phyloP scores from a whole-genome alignment of 2,113 vertebrate species.

The Chrysemys picta region DNA sequence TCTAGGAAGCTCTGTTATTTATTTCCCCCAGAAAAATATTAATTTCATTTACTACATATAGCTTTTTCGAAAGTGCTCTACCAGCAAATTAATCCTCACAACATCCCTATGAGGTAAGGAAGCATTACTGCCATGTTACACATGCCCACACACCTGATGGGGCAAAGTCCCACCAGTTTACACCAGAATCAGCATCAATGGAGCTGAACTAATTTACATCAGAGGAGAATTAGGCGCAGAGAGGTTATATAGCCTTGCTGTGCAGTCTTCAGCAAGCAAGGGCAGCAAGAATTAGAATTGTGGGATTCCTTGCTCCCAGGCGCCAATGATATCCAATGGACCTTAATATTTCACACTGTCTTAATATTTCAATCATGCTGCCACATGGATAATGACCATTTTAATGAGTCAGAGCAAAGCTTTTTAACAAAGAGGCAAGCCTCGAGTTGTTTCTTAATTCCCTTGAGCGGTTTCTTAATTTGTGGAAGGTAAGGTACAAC shows the following conservation, averaged over 20 bases:
- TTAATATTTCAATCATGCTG: neutral
- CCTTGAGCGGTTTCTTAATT: neutral
- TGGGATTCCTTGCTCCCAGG: neutral
- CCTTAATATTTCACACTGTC: neutral
- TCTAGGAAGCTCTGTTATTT: neutral
- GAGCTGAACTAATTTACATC: neutral
- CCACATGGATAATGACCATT: neutral
- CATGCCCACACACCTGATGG: neutral
- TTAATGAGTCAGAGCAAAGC: neutral
- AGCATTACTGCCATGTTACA: rapidly evolving
- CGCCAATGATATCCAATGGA: neutral
- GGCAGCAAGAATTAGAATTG: neutral
- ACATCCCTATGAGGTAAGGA: neutral
- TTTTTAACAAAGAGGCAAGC: neutral
- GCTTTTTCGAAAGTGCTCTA: neutral
- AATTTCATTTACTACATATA: rapidly evolving
- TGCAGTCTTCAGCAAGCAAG: neutral
- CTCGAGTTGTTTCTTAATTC: neutral
- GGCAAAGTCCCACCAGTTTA: neutral
- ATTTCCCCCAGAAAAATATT: neutral
- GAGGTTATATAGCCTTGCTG: neutral
- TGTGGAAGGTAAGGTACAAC: neutral
- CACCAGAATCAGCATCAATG: neutral
- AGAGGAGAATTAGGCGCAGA: neutral
- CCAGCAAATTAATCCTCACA: neutral